These are phyloP conservation scores for Drosophila mauritiana DNA, from an alignment of 1,140 invertebrate genomes.

Conservation along the genomic window DNA sequence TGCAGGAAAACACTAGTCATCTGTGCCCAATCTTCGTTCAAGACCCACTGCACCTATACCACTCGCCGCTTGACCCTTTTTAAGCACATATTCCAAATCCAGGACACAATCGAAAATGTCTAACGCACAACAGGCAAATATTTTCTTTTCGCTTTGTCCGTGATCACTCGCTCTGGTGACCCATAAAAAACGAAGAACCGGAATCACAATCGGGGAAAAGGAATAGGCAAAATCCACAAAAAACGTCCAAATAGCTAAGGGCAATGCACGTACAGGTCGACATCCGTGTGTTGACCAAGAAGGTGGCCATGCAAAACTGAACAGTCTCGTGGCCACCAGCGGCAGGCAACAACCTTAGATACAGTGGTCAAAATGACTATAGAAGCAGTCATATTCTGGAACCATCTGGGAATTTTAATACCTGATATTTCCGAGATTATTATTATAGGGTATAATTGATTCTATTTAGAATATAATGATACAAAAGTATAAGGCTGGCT, in stretches of 20 bases:
- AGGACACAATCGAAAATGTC: conserved; percentile 39
- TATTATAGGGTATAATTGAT: no score
- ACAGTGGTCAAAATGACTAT: conserved; percentile 7
- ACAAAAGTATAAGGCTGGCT: no score
- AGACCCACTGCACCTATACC: neutral
- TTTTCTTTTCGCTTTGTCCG: conserved; percentile 43
- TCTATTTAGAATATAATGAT: no score
- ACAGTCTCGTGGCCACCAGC: conserved; percentile 37
- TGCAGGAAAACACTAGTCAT: neutral
- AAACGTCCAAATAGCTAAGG: neutral
- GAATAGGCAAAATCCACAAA: conserved; percentile 3
- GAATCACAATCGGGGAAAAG: neutral
- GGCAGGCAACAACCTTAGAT: conserved; percentile 20
- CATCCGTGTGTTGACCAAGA: conserved; percentile 49
- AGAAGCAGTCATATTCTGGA: no score
- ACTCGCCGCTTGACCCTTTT: conserved; percentile 18
- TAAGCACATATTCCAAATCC: conserved; percentile 15
- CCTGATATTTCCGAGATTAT: neutral
- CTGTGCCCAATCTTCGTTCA: neutral
- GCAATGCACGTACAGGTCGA: conserved; percentile 20
- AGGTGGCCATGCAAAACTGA: conserved; percentile 51
- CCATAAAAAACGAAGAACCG: conserved; percentile 29
- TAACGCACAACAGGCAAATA: conserved; percentile 47
- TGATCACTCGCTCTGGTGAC: conserved; percentile 40
- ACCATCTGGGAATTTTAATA: neutral